phyloP scores from a whole-genome alignment of 1,140 invertebrate species.

The Scaptomyza montana region DNA sequence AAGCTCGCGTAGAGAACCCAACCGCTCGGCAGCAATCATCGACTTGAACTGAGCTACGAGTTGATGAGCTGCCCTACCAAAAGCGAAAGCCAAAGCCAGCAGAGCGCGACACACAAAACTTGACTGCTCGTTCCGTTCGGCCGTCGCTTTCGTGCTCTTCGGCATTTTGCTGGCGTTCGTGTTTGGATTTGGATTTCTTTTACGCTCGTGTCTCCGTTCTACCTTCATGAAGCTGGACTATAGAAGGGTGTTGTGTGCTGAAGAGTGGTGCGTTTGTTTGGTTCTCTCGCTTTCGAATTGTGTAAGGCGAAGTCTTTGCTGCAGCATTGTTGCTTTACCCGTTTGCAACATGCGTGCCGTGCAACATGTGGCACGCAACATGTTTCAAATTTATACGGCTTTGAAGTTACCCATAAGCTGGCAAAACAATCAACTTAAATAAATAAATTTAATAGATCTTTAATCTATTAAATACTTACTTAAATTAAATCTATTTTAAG shows the following conservation, averaged over 20 bases:
- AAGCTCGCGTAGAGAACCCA: constrained; percentile 55
- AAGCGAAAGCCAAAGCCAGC: constrained; percentile 38
- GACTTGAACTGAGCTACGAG: constrained; percentile 66
- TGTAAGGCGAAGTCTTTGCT: constrained; percentile 1
- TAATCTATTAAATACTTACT: too few species aligned
- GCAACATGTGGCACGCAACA: constrained; percentile 52
- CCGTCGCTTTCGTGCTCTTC: neutral
- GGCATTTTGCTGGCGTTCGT: neutral
- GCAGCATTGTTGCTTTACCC: constrained; percentile 47
- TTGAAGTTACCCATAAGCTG: too few species aligned
- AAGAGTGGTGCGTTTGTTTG: constrained; percentile 12
- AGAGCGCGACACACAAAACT: constrained; percentile 2
- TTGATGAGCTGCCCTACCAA: constrained; percentile 36
- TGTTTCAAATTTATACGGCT: neutral
- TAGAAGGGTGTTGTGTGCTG: constrained; percentile 20
- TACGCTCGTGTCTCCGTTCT: constrained; percentile 6
- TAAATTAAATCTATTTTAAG: too few species aligned
- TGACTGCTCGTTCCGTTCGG: constrained; percentile 14
- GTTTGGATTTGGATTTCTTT: constrained; percentile 5
- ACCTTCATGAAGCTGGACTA: too few species aligned
- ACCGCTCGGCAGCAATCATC: constrained; percentile 75
- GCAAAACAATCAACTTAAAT: too few species aligned
- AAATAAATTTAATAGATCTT: too few species aligned
- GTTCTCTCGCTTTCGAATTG: neutral
- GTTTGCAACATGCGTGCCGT: constrained; percentile 27